A percentile compares a stretch with the other conserved stretches of the same genome.
Evolutionary conservation across 2,888 invertebrate species (phyloP).

Genomic region (Sisyra terminalis): DNA sequence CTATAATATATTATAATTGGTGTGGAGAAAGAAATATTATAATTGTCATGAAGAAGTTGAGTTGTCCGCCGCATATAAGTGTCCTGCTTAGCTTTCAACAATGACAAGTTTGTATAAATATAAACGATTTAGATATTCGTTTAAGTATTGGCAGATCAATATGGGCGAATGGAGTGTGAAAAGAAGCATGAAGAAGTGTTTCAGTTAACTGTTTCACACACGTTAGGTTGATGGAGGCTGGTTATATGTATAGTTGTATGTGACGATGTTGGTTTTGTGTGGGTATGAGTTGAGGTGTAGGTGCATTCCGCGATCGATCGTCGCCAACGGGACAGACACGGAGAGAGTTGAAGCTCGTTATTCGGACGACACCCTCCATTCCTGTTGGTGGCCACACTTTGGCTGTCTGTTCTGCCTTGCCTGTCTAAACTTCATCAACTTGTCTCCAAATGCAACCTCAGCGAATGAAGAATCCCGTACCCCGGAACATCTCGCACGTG

Average conservation of each 20-base stretch:
- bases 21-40: no score
- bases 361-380: slow-evolving; percentile 25
- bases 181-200: neutral
- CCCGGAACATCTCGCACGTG: neutral
- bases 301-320: slow-evolving; percentile 6
- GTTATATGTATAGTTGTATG: neutral
- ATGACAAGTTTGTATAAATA: no score
- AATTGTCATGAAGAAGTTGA: no score
- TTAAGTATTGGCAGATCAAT: no score
- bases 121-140: no score
- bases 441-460: neutral
- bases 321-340: slow-evolving; percentile 9
- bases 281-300: neutral
- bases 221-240: neutral
- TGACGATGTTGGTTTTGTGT: neutral
- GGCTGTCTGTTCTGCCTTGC: slow-evolving; percentile 1
- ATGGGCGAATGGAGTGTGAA: no score
- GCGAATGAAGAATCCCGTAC: neutral
- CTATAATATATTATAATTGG: no score
- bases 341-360: slow-evolving; percentile 24
- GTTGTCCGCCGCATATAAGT: no score
- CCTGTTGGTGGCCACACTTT: slow-evolving; percentile 9
- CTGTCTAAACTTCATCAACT: slow-evolving; percentile 3
- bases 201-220: neutral
- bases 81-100: no score